Base-by-base conservation (phyloP, 2,888 invertebrate genomes). In the Tetrapedia diversipes region DNA sequence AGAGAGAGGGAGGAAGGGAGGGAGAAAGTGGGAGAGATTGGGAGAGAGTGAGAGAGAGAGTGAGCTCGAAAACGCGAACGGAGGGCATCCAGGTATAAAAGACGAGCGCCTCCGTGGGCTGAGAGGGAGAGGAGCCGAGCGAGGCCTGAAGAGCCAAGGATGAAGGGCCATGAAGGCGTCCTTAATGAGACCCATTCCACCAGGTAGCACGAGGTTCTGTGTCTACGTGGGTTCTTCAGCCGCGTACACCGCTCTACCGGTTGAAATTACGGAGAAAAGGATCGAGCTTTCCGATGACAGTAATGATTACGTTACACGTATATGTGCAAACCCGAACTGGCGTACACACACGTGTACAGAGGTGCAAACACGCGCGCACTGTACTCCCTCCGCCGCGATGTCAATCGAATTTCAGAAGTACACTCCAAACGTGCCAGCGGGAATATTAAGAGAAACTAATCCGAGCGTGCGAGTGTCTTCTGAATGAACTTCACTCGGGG, bases 121-220 rank as follows among this genome's bases (percentile, higher is more conserved):
- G 59, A 11, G 73, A 78, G 72, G 70, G 54, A 51, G 67, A 74
- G 61, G 47, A 51, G 71, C 47, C n/a, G n/a, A n/a, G 29, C 66
- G 82, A 80, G 73, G 77, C 76, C 80, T 81, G 80, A 84, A 86
- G 82, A 86, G 83, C 79, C 82, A 77, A 83, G 83, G 85, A 86
- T 84, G 81, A 86, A 87, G 89, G 86, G 83, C 85, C 83, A 82
- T 82, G 86, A 86, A 88, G 89, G 88, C 87, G 86, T 86, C 80
- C 87, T 87, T 88, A 88, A 89, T 89, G 88, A 89, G 89, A 89
- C 88, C 86, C 88, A 83, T 88, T 86, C 87, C 85, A 81, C 82
- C 80, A 78, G 86, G 81, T 84, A 84, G 81, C 79, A 63, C 78
- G 79, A 83, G 85, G 67, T 81, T n/a, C 69, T 71, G 67, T 81